Evolutionary conservation across 2,797 vertebrate species (phyloP), one percentile per base, ranked within the genome.

Genomic region (Molossus molossus): DNA sequence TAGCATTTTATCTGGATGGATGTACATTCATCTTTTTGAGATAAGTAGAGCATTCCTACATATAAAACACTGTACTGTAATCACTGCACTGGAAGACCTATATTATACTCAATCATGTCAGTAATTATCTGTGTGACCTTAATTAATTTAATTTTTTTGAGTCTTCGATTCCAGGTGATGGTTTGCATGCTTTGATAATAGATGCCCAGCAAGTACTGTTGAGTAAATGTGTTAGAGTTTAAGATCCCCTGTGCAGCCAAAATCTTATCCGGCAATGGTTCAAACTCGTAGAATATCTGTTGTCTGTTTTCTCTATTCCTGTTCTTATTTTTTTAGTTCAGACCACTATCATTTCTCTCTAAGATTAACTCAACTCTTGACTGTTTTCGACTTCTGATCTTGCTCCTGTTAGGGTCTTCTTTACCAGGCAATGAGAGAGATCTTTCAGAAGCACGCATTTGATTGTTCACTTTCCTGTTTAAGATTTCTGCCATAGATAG

Each of bases 141-240:
- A 87, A 82, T 96, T 86, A 95, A 91, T 95, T 96, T 75, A 86
- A 88, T 96, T 96, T 9, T 9, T 82, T 92, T 45, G 58, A 25
- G n/a, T 80, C 75, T 95, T 94, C 21, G 60, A 86, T 87, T 97
- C 40, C 55, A 76, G 76, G 53, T 75, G 82, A 88, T 37, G 72
- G 9, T 86, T 89, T 76, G 40, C 45, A 81, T 87, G 29, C n/a
- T 90, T 90, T 92, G 69, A 72, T 70, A 80, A 91, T 9, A 96
- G 29, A 82, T 80, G 25, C 18, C 58, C 48, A 85, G 9, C 25
- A 85, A 57, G 45, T 85, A 58, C 60, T 93, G 72, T 33, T 65
- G 40, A 85, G 20, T 37, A 50, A 64, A 18, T 76, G 3, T 29
- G 12, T 73, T 92, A 58, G 40, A 90, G 96, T 88, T 87, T 90